These are phyloP conservation scores for Drosophila longiperda DNA, from an alignment of 2,888 invertebrate genomes.

Conservation along the genomic window DNA sequence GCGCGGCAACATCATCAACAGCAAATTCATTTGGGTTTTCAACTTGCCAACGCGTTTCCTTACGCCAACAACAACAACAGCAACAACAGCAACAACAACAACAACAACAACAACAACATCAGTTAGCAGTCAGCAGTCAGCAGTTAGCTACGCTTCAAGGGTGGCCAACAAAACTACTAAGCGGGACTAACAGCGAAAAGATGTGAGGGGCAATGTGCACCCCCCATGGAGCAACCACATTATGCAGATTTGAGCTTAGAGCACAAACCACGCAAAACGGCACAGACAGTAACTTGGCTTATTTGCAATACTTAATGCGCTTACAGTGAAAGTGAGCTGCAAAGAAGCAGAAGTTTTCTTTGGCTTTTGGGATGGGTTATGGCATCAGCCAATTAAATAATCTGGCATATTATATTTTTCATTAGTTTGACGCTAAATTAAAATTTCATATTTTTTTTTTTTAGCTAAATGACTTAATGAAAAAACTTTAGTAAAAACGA, in stretches of 20 bases:
- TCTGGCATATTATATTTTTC: background rate
- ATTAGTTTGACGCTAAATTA: background rate
- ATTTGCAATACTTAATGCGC: slow-evolving; percentile 44
- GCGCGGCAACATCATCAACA: slow-evolving; percentile 45
- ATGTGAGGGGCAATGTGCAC: slow-evolving; percentile 16
- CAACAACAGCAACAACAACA: slow-evolving; percentile 3
- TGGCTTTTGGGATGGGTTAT: background rate
- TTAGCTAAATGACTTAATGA: too few species aligned
- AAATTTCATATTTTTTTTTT: background rate
- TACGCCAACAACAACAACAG: slow-evolving; percentile 16
- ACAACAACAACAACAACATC: background rate
- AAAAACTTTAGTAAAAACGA: too few species aligned
- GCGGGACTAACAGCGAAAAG: slow-evolving; percentile 4
- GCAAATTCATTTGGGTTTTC: slow-evolving; percentile 52
- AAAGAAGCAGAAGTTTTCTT: slow-evolving; percentile 4
- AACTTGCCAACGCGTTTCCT: slow-evolving; percentile 47
- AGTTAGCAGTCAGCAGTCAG: background rate
- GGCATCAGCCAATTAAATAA: background rate
- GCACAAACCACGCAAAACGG: slow-evolving; percentile 24
- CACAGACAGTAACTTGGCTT: slow-evolving; percentile 41
- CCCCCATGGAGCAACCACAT: slow-evolving; percentile 36
- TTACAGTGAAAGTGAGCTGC: slow-evolving; percentile 12
- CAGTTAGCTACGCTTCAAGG: slow-evolving; percentile 21
- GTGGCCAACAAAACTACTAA: slow-evolving; percentile 27
- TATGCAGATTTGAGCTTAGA: slow-evolving; percentile 48